These are phyloP conservation scores for Seriola quinqueradiata DNA, from an alignment of 2,113 vertebrate species.

Conservation along the genomic window DNA sequence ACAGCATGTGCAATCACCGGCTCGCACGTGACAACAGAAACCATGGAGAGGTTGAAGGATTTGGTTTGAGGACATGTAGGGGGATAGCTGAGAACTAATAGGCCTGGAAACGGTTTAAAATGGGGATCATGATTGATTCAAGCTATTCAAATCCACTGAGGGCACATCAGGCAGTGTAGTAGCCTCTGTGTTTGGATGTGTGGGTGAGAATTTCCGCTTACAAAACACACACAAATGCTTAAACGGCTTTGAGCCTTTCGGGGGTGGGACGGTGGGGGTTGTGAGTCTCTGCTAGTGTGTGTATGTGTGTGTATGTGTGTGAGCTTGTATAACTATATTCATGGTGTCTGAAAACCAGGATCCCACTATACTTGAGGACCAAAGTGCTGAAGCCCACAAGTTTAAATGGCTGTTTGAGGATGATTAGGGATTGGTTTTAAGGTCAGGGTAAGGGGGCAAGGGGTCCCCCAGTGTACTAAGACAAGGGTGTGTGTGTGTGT, in stretches of 20 bases:
- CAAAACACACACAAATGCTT: conserved; percentile 3
- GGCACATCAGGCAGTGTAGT: not conserved
- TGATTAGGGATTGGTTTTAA: no score
- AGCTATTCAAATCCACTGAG: not conserved
- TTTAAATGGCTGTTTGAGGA: no score
- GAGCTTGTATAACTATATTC: no score
- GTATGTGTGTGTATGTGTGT: no score
- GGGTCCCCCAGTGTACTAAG: no score
- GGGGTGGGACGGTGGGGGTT: not conserved
- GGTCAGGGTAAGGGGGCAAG: no score
- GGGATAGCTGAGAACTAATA: not conserved
- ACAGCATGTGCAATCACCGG: no score
- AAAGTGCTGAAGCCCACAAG: no score
- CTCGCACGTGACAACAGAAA: not conserved
- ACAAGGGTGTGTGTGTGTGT: no score
- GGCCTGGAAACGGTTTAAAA: not conserved
- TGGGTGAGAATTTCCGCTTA: not conserved
- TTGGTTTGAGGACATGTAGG: not conserved
- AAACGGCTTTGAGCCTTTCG: not conserved
- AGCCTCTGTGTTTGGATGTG: not conserved
- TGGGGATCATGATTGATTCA: not conserved
- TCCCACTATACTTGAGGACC: no score
- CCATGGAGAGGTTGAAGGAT: not conserved
- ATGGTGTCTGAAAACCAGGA: no score
- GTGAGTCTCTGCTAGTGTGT: not conserved